Conservation (phyloP, 2,797 vertebrate species). For the Mus caroli region DNA sequence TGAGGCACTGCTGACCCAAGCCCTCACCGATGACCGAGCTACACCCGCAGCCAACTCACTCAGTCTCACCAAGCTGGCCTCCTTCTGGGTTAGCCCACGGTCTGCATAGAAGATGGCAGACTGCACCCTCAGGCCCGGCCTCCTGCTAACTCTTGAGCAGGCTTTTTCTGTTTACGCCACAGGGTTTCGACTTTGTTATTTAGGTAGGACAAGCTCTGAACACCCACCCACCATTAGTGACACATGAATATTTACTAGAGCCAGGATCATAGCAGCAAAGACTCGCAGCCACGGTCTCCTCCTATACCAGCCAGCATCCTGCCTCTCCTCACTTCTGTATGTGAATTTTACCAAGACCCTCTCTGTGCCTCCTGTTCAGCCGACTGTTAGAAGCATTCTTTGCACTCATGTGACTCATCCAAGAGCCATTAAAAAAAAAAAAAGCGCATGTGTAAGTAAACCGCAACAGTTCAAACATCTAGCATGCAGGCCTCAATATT, state of each 20-base stretch:
- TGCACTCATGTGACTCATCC: not conserved
- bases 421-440: not conserved
- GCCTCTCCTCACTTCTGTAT: not conserved
- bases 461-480: not conserved
- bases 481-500: accelerated
- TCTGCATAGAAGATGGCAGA: not conserved
- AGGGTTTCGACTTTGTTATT: not conserved
- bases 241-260: accelerated
- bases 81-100: not conserved
- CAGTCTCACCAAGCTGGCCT: not conserved
- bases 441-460: not conserved
- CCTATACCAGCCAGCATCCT: not conserved
- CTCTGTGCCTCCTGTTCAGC: not conserved
- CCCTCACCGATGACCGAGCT: not conserved
- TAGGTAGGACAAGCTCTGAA: not conserved
- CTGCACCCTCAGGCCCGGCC: not conserved
- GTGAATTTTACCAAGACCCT: too few relatives aligned
- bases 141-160: not conserved
- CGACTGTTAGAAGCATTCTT: not conserved
- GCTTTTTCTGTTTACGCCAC: not conserved
- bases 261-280: accelerated
- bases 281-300: too few relatives aligned
- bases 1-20: not conserved
- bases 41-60: not conserved
- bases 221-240: not conserved